Base-by-base conservation (phyloP, 2,797 vertebrate genomes). In the Spinus pinus region DNA sequence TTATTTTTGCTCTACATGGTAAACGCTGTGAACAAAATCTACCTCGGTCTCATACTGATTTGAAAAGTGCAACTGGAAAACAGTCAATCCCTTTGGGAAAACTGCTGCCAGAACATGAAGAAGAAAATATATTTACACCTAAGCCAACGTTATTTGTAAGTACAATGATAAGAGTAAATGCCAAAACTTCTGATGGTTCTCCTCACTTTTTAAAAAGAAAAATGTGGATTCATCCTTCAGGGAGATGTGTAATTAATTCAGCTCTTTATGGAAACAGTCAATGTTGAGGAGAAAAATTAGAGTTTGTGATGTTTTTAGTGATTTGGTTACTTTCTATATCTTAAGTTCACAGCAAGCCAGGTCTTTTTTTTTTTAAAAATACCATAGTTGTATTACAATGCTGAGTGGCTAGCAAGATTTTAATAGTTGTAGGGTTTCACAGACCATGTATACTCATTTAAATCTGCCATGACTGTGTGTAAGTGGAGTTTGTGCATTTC, bases 91-190 rank as follows among this genome's bases (percentile, higher is more conserved):
- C 92, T 58, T 88, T 95, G 44, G 73, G 75, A 94, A 96, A 94
- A 78, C 67, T 94, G 80, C 86, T 91, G 37, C 88, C 92, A 94
- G 96, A 97, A 49, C 97, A 96, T 13, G 97, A 97, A 41, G 98
- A 98, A 91, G 98, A 98, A 89, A 98, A 97, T 25, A 81, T 98
- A 51, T 98, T 98, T 93, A 97, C 94, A 95, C 98, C 99, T 69
- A 99, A 98, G 94, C 99, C 99, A 86, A 99, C 98, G 0, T 98
- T 99, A 92, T 99, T 99, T 98, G 99, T 99, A 98, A 99, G 99
- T 99, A 96, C 10, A 62, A 4, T 67, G 31, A 49, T 37, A 92
- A 44, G 25, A 77, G 12, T 65, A 86, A 65, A 24, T 94, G 56
- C 35, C 46, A 54, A 72, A 30, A 53, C 10, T 58, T 88, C 66